phyloP scores from a whole-genome alignment of 1,140 invertebrate species.

The Apis cerana region DNA sequence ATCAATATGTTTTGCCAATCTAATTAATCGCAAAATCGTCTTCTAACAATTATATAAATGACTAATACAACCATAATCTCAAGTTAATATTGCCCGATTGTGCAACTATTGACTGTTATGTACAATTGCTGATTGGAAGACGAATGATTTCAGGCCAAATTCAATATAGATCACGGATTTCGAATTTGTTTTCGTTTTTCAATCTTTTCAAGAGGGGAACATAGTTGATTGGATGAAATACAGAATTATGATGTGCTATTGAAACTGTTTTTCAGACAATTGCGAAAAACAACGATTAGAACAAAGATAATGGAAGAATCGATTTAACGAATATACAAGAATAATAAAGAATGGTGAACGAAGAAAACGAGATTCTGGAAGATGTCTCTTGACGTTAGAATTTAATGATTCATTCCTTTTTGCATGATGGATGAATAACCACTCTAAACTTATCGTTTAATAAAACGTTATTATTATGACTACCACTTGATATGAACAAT shows the following conservation, averaged over 20 bases:
- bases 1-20: background rate
- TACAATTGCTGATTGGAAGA: constrained; percentile 31
- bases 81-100: constrained; percentile 53
- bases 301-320: background rate
- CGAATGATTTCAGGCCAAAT: background rate
- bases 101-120: constrained; percentile 46
- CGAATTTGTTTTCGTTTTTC: background rate
- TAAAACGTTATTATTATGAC: background rate
- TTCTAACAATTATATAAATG: constrained; percentile 3
- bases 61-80: constrained; percentile 30
- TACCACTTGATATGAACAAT: background rate
- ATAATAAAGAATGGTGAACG: background rate
- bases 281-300: background rate
- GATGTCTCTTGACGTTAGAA: constrained; percentile 3
- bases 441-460: constrained; percentile 24
- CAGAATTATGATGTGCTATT: background rate
- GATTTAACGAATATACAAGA: background rate
- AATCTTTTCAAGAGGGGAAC: background rate
- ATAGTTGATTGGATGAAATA: background rate
- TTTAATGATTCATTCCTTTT: constrained; percentile 5
- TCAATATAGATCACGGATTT: background rate
- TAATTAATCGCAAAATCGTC: constrained; percentile 11
- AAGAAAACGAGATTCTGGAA: background rate
- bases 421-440: constrained; percentile 25
- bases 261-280: background rate